Conservation (phyloP, 2,113 vertebrate species). For the Balaeniceps rex region DNA sequence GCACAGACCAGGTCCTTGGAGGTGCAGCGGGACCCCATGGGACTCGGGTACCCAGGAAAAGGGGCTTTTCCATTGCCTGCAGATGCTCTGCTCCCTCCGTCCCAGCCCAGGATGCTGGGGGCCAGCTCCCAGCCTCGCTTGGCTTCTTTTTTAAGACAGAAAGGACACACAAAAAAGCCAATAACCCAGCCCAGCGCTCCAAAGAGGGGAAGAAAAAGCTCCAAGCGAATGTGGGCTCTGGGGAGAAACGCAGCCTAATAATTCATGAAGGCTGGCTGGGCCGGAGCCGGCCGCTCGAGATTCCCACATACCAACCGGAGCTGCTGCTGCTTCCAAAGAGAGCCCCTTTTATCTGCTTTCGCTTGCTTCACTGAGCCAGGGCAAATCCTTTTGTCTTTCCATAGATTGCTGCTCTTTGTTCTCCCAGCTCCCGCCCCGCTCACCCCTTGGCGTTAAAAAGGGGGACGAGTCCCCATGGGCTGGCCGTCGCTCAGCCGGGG, state of each 20-base stretch:
- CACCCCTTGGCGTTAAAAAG: slow-evolving; percentile 55
- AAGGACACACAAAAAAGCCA: slow-evolving; percentile 38
- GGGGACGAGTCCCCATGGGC: slow-evolving; percentile 52
- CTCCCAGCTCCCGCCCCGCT: slow-evolving; percentile 67
- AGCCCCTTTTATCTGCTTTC: slow-evolving; percentile 88
- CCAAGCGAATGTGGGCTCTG: slow-evolving; percentile 40
- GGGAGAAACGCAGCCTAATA: slow-evolving; percentile 71
- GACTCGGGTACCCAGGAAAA: background rate
- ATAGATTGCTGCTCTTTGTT: slow-evolving; percentile 92
- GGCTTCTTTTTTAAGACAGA: slow-evolving; percentile 37
- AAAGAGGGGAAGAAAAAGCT: slow-evolving; percentile 55
- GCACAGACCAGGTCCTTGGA: background rate
- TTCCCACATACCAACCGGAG: slow-evolving; percentile 88
- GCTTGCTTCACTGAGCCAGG: slow-evolving; percentile 90
- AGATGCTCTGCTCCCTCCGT: background rate
- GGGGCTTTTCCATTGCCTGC: background rate
- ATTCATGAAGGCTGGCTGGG: slow-evolving; percentile 81
- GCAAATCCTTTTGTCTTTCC: slow-evolving; percentile 90
- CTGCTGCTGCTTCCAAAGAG: slow-evolving; percentile 87
- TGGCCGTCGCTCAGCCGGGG: background rate
- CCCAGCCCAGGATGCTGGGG: background rate
- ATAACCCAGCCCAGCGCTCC: slow-evolving; percentile 17
- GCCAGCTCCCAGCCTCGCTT: slow-evolving; percentile 5
- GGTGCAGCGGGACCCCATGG: background rate
- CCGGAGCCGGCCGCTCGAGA: slow-evolving; percentile 73